These are phyloP conservation scores for Subanguina moxae DNA, from an alignment of 1,140 invertebrate species.

Conservation along the genomic window DNA sequence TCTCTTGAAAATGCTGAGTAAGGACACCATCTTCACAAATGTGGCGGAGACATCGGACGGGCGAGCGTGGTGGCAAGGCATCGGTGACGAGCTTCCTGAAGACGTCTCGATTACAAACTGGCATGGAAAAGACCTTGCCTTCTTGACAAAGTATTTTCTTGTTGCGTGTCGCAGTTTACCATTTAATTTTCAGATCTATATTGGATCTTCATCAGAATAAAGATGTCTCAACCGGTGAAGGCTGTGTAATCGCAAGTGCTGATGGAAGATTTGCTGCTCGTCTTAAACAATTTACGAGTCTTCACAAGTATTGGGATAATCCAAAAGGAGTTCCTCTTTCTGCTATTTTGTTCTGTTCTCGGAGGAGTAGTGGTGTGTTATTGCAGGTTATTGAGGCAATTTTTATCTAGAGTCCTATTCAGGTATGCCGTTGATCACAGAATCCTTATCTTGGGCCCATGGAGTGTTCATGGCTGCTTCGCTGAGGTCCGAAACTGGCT, in stretches of 20 bases:
- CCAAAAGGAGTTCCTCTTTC: constrained; percentile 73
- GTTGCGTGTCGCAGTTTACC: too few species aligned
- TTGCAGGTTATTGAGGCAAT: background rate
- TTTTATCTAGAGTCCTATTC: background rate
- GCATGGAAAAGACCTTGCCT: constrained; percentile 62
- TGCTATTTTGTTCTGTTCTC: constrained; percentile 88
- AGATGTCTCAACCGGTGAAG: background rate
- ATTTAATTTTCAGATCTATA: too few species aligned
- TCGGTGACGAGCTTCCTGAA: constrained; percentile 71
- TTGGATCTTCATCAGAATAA: too few species aligned
- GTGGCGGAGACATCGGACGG: constrained; percentile 88
- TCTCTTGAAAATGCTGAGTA: constrained; percentile 84
- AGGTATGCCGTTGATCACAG: constrained; percentile 78
- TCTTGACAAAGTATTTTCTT: constrained; percentile 42
- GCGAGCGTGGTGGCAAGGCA: constrained; percentile 78
- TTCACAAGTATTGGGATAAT: constrained; percentile 68
- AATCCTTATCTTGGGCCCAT: constrained; percentile 85
- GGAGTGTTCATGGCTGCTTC: constrained; percentile 88
- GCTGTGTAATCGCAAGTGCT: constrained; percentile 71
- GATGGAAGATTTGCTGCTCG: constrained; percentile 91
- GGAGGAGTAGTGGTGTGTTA: constrained; percentile 71
- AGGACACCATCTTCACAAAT: constrained; percentile 92
- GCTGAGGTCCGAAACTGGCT: constrained; percentile 90
- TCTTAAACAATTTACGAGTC: constrained; percentile 82
- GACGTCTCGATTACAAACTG: constrained; percentile 26